A percentile compares a stretch with the other conserved stretches of the same genome.
phyloP scores from a whole-genome alignment of 2,797 vertebrate species.

The Pangasius sanitwongsei region DNA sequence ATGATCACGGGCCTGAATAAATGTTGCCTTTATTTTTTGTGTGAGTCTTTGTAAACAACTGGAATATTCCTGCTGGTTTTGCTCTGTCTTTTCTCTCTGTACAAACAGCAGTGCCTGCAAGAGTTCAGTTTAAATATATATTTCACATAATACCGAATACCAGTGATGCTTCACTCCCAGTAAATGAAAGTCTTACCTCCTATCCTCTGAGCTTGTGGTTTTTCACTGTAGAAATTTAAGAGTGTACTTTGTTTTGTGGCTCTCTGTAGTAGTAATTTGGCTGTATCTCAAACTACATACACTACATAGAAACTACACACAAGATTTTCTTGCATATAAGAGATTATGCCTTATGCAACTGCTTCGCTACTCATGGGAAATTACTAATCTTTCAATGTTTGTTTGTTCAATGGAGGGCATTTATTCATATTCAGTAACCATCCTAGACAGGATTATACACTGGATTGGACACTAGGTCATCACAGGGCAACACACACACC shows the following conservation, averaged over 20 bases:
- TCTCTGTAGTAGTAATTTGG: neutral
- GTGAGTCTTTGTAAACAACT: conserved; percentile 57
- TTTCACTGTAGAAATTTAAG: neutral
- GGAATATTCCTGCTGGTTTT: conserved; percentile 52
- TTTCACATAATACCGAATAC: conserved; percentile 19
- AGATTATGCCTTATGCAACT: neutral
- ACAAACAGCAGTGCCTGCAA: conserved; percentile 69
- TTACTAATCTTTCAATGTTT: neutral
- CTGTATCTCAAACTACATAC: neutral
- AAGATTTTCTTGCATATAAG: neutral
- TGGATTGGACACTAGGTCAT: neutral
- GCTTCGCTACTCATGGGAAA: no score
- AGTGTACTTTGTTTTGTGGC: neutral
- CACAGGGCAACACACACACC: neutral
- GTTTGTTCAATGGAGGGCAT: neutral
- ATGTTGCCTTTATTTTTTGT: conserved; percentile 71
- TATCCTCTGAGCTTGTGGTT: conserved; percentile 11
- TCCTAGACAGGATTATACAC: neutral
- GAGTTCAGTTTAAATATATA: conserved; percentile 53
- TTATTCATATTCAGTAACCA: neutral
- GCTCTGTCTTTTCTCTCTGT: conserved; percentile 49
- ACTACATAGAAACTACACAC: neutral
- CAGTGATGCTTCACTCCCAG: conserved; percentile 52
- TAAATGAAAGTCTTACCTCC: conserved; percentile 57
- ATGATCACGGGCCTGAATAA: conserved; percentile 57